Evolutionary conservation across 1,140 invertebrate species (phyloP).

Genomic region (Samia ricini): DNA sequence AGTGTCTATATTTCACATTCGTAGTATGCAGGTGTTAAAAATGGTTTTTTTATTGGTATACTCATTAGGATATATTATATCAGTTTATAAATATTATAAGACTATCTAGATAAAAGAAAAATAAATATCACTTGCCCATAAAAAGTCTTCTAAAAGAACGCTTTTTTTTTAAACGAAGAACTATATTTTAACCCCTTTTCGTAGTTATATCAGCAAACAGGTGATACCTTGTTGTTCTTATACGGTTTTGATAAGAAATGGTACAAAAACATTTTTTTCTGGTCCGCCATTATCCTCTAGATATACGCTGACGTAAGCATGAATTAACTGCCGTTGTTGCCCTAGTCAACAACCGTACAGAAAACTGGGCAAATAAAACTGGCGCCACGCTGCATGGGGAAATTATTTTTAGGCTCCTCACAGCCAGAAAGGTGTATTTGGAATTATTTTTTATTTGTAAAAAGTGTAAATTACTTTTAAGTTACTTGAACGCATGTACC

Average conservation of each 20-base stretch:
- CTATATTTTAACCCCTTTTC: not conserved
- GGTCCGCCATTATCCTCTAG: conserved; percentile 25
- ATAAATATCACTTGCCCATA: no score
- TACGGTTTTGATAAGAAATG: not conserved
- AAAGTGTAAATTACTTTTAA: not conserved
- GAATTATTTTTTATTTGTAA: conserved; percentile 1
- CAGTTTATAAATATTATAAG: no score
- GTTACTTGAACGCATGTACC: not conserved
- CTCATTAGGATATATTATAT: no score
- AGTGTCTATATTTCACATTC: no score
- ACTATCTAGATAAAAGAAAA: no score
- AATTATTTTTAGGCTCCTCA: conserved; percentile 1
- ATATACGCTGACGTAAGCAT: conserved; percentile 32
- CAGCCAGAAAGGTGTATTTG: not conserved
- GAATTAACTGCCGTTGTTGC: conserved; percentile 29
- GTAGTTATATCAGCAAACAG: not conserved
- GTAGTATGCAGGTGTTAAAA: no score
- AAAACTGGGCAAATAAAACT: conserved; percentile 22
- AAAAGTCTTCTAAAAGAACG: no score
- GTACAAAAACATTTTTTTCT: not conserved
- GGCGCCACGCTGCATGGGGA: conserved; percentile 9
- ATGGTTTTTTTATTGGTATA: no score
- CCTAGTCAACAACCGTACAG: conserved; percentile 20
- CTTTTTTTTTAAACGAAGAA: no score
- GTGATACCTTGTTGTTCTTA: not conserved